Evolutionary conservation across 2,113 vertebrate genomes (phyloP), one percentile per base, ranked within the genome.

Genomic region (Siniperca chuatsi): DNA sequence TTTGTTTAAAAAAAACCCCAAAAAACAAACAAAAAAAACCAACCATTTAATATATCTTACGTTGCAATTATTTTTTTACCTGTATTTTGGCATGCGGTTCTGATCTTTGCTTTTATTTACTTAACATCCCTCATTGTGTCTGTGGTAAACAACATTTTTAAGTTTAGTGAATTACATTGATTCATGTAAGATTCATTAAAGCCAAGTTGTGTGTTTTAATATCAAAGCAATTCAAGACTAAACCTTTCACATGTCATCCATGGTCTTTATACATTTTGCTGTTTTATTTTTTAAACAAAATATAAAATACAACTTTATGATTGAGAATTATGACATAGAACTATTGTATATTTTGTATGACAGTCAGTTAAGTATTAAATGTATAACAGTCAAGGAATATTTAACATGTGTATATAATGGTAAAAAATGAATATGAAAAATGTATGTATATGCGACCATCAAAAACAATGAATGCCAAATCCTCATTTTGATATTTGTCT

Each of bases 21-120:
- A 66, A 44, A 67, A 44, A 16, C 16, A 20, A 44, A 73, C n/a
- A 35, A 42, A 13, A 54, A 60, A 48, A 33, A 96, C 80, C 29
- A 29, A 29, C 29, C 29, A 20, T 97, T 90, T 95, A 96, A 95
- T 95, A 96, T 92, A 94, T 93, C 95, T 94, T 95, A 92, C 95
- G 96, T 92, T 93, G 93, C 95, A 96, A 83, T 95, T 97, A 96
- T 96, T 97, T 96, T 95, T 91, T 94, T 95, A 96, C 94, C 89
- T 96, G 96, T 96, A 93, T 94, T 96, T 74, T 84, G 94, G 97
- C 97, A 97, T 98, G 97, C 91, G 85, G 82, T 95, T 96, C 93
- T 95, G 92, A 94, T 81, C 84, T 95, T 95, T 92, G 93, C 94
- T 96, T 97, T 97, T 86, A 85, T 83, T 87, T 81, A 69, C 61